Evolutionary conservation across 2,797 vertebrate genomes (phyloP), one percentile per base, ranked within the genome.

Genomic region (Cyprinodon diabolis): DNA sequence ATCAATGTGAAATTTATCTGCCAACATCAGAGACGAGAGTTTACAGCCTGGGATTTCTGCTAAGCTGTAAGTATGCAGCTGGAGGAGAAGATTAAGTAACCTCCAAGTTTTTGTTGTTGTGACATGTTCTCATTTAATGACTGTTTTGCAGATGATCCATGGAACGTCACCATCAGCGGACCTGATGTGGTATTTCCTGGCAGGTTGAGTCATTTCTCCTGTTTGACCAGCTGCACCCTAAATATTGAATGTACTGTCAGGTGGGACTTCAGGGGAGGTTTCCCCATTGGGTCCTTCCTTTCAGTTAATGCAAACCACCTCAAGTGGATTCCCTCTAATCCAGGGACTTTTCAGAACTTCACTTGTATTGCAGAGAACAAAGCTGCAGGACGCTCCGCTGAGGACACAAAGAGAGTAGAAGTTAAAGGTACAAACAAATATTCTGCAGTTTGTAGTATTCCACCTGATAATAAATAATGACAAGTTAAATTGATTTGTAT

Each of bases 341-440:
- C 82, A 0, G 71, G 83, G 15, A 71, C 68, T 1, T 81, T 80
- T 66, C 89, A 85, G 47, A 90, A 83, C 76, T 77, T 90, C n/a
- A 89, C 78, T 48, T 90, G 86, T n/a, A 13, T 90, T 45, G 86
- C 72, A 4, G 74, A 86, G 74, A 90, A 90, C 45, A 7, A 1
- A 72, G 78, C 75, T 14, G 74, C 51, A 51, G 74, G 79, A 75
- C 74, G 54, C 51, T 83, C 79, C 23, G 80, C 77, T 13, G 69
- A 88, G 63, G 77, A 70, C 71, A 86, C 80, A 17, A 90, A 86
- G 43, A 80, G 12, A 57, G 82, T 90, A 1, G 73, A 86, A 72
- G 87, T 87, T 45, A 68, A 49, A 89, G 87, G 86, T 88, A 74
- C 10, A 0, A 13, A 67, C 2, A 35, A 1, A n/a, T 57, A 1